Conservation (phyloP, 92 coral and sea anemone species). For the Bergia puertoricense region DNA sequence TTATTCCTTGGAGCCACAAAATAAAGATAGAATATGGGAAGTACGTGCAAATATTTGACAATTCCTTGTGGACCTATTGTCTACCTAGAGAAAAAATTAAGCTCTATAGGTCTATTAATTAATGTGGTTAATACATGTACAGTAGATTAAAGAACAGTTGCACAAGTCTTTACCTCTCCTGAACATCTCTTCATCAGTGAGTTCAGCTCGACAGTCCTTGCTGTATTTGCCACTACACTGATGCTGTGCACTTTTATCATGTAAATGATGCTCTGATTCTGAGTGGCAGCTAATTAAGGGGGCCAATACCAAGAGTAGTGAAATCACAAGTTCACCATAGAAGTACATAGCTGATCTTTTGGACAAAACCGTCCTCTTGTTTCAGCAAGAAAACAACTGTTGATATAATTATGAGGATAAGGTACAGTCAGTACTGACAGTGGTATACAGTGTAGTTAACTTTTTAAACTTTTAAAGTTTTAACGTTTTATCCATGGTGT, state of each 20-base stretch:
- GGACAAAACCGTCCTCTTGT: not conserved
- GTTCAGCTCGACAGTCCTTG: constrained; percentile 51
- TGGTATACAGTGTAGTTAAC: too few relatives aligned
- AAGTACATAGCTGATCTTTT: not conserved
- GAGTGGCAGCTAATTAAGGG: constrained; percentile 11
- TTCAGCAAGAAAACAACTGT: not conserved
- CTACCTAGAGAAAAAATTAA: too few relatives aligned
- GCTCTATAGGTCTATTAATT: too few relatives aligned
- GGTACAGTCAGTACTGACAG: not conserved
- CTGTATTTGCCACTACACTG: constrained; percentile 53
- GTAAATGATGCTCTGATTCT: constrained; percentile 21
- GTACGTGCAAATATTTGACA: too few relatives aligned
- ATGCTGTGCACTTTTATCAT: not conserved
- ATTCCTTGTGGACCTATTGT: too few relatives aligned
- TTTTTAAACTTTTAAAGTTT: too few relatives aligned
- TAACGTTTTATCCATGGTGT: too few relatives aligned
- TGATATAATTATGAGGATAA: not conserved
- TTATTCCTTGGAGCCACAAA: too few relatives aligned
- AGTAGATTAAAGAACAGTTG: not conserved
- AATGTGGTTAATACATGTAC: too few relatives aligned
- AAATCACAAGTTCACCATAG: not conserved
- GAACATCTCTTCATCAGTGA: constrained; percentile 77
- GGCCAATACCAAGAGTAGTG: not conserved
- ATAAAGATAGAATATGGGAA: too few relatives aligned
- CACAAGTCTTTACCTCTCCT: constrained; percentile 24